Conservation (phyloP, 2,888 invertebrate genomes). For the Diabrotica balteata region DNA sequence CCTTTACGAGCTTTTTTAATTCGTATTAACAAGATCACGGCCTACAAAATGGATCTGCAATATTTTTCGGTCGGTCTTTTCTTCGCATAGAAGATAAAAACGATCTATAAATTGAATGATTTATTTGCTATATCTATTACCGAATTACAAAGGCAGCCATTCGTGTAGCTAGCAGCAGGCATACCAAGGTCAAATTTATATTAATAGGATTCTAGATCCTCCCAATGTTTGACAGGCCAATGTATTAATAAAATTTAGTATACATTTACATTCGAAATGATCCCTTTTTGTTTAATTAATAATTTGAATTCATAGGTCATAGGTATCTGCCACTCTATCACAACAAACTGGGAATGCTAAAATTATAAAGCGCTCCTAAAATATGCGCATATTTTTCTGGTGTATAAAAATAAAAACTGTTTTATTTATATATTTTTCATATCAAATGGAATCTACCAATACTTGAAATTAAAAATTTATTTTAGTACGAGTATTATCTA, state of each 20-base stretch:
- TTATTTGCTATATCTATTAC: neutral
- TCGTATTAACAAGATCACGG: too few relatives aligned
- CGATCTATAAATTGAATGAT: neutral
- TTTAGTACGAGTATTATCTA: too few relatives aligned
- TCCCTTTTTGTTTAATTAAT: constrained; percentile 17
- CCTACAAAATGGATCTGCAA: too few relatives aligned
- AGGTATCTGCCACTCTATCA: neutral
- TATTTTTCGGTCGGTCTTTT: too few relatives aligned
- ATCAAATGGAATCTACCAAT: too few relatives aligned
- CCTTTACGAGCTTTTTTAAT: too few relatives aligned
- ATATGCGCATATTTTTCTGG: neutral
- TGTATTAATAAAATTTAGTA: constrained; percentile 14
- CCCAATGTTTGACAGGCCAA: constrained; percentile 19
- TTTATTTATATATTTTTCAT: too few relatives aligned
- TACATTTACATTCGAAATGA: constrained; percentile 16
- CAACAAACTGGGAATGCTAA: neutral
- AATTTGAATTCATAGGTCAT: constrained; percentile 18
- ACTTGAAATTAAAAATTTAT: too few relatives aligned
- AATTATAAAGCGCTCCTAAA: neutral
- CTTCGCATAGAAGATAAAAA: too few relatives aligned
- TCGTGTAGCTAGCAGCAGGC: neutral
- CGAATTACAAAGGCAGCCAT: neutral
- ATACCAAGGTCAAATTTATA: constrained; percentile 20
- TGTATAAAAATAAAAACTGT: too few relatives aligned
- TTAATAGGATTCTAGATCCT: constrained; percentile 19